Evolutionary conservation across 2,888 invertebrate species (phyloP).

Genomic region (Nasonovia ribisnigri): DNA sequence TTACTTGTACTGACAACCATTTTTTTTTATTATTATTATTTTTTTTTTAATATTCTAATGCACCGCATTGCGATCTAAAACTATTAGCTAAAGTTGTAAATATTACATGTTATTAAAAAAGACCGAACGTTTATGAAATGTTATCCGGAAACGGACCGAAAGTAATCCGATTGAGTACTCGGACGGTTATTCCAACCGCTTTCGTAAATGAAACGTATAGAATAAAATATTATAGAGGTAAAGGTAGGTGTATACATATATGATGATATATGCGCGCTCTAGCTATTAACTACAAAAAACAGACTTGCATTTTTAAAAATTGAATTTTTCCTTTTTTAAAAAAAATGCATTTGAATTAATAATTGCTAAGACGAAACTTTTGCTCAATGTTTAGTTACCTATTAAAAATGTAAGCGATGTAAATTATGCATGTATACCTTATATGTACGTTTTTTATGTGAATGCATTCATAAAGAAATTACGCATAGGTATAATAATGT

Average conservation of each 20-base stretch:
- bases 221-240: neutral
- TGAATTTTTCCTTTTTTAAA: neutral
- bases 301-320: neutral
- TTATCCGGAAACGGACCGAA: neutral
- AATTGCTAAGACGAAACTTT: neutral
- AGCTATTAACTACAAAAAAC: neutral
- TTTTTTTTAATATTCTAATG: constrained; percentile 46
- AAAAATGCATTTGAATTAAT: neutral
- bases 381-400: neutral
- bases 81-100: constrained; percentile 5
- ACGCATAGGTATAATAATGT: neutral
- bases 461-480: neutral
- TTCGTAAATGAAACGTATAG: neutral
- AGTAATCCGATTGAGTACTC: constrained; percentile 29
- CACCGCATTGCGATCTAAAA: neutral
- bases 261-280: neutral
- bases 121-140: neutral
- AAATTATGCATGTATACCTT: neutral
- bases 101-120: constrained; percentile 31
- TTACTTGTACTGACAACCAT: neutral
- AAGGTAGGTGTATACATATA: neutral
- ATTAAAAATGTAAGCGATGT: neutral
- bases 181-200: neutral
- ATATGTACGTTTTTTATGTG: neutral
- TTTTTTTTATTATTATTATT: neutral